Base-by-base conservation (phyloP, 2,888 invertebrate species). In the Yponomeuta plumbellus region DNA sequence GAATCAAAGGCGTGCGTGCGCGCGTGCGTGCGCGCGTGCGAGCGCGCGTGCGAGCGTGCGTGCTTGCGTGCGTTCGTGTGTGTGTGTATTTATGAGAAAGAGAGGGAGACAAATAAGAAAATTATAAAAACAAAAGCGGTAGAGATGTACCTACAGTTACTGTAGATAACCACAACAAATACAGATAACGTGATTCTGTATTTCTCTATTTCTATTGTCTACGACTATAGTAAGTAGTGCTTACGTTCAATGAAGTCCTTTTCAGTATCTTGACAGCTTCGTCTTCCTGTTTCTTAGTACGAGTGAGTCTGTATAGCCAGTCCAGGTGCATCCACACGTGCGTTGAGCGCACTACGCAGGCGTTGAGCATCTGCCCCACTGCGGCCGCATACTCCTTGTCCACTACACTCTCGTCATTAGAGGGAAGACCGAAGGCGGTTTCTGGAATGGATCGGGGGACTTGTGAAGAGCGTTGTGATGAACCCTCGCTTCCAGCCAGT, bases 271-370 rank as follows among this genome's bases (percentile, higher is more conserved):
- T 70, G 2, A 76, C 68, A 34, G 72, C 70, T 21, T 70, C 67
- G 26, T 80, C 75, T 11, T 76, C 70, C 44, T 68, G 67, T 52
- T 69, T 78, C 67, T 79, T 77, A 11, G 75, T 66, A 1, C 70
- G 72, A 5, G 74, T 73, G 65, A 73, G 70, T 20, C 71, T 69
- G 66, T 73, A 79, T 5, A 79, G 68, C 1, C 73, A 70, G 0
- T 76, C 70, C 8, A 71, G 70, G 40, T 79, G 75, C 1, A 80
- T 66, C 76, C 79, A 79, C 22, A 76, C 65, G 13, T 71, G 26
- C 13, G 21, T 34, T 22, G 26, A 10, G 10, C 64, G 34, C 61
- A 22, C 40, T 11, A 63, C 21, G 61, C 72, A 71, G 20, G 73
- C 70, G 62, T 70, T 72, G 23, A 74, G 66, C 65, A 72, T 73